Conservation (phyloP, 2,113 vertebrate species). For the Petroica traversi region DNA sequence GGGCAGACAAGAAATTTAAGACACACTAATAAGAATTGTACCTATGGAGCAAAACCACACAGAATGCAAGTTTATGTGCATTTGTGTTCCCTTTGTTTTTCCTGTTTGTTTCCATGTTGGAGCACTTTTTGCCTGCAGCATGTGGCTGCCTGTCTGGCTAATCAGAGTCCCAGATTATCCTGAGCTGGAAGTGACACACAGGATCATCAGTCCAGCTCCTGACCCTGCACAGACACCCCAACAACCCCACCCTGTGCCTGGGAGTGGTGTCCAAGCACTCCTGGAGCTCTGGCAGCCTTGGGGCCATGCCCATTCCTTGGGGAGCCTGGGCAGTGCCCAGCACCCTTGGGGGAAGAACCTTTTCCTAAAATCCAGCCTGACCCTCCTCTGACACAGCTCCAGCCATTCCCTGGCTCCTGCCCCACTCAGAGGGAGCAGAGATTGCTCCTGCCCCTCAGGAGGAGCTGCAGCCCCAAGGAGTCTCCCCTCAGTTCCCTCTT, state of each 20-base stretch:
- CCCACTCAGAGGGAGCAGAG: not conserved
- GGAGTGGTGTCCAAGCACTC: accelerated
- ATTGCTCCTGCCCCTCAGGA: not conserved
- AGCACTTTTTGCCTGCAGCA: not conserved
- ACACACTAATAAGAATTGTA: accelerated
- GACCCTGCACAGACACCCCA: not conserved
- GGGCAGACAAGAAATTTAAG: not conserved
- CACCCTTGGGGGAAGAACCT: not conserved
- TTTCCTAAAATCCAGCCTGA: not conserved
- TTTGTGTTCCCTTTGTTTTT: not conserved
- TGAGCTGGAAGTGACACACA: not conserved
- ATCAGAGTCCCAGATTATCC: not conserved
- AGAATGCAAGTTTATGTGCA: not conserved
- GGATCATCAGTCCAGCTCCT: not conserved
- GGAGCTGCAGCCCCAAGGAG: accelerated
- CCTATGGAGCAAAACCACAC: not conserved
- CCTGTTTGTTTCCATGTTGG: not conserved
- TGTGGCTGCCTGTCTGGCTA: not conserved
- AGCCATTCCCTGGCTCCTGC: not conserved
- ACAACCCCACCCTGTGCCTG: not conserved
- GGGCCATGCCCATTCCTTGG: accelerated
- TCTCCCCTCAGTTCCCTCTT: not conserved
- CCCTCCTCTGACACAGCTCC: not conserved
- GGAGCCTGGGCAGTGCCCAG: accelerated
- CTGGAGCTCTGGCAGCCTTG: not conserved